These are phyloP conservation scores for Hormaphis cornu DNA, from an alignment of 1,140 invertebrate genomes.

Conservation along the genomic window DNA sequence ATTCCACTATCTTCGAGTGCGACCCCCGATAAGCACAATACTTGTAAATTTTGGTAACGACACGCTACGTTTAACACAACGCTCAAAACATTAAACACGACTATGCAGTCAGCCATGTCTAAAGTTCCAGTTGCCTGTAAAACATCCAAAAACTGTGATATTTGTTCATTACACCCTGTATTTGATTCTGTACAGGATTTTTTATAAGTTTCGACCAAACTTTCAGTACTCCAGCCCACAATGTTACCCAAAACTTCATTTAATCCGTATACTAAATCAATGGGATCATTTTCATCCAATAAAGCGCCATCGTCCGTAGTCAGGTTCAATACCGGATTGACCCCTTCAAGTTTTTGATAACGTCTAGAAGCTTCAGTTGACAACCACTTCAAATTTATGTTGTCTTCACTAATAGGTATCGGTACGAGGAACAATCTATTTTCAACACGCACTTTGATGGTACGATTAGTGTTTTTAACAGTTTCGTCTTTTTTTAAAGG, in stretches of 20 bases:
- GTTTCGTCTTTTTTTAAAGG: not conserved
- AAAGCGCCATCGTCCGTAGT: slow-evolving; percentile 58
- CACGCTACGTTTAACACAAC: slow-evolving; percentile 52
- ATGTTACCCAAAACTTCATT: slow-evolving; percentile 52
- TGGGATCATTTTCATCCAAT: slow-evolving; percentile 53
- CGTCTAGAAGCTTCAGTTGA: slow-evolving; percentile 56
- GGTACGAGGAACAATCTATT: slow-evolving; percentile 36
- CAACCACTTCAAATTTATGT: slow-evolving; percentile 48
- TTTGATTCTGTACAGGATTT: slow-evolving; percentile 53
- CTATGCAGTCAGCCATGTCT: slow-evolving; percentile 46
- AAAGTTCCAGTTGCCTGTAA: slow-evolving; percentile 48
- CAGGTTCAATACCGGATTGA: slow-evolving; percentile 52
- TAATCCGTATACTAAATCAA: slow-evolving; percentile 47
- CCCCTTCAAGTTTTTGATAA: slow-evolving; percentile 61
- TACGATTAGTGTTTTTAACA: slow-evolving; percentile 1
- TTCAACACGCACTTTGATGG: slow-evolving; percentile 36
- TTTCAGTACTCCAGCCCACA: slow-evolving; percentile 53
- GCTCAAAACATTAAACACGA: slow-evolving; percentile 44
- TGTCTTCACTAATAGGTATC: slow-evolving; percentile 30
- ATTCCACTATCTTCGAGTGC: slow-evolving; percentile 48
- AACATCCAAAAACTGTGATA: slow-evolving; percentile 47
- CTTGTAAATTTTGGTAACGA: slow-evolving; percentile 51
- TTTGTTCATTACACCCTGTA: slow-evolving; percentile 42
- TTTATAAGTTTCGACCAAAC: slow-evolving; percentile 52
- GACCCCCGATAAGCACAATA: slow-evolving; percentile 51